Evolutionary conservation across 2,797 vertebrate species (phyloP).

Genomic region (Catamblyrhynchus diadema): DNA sequence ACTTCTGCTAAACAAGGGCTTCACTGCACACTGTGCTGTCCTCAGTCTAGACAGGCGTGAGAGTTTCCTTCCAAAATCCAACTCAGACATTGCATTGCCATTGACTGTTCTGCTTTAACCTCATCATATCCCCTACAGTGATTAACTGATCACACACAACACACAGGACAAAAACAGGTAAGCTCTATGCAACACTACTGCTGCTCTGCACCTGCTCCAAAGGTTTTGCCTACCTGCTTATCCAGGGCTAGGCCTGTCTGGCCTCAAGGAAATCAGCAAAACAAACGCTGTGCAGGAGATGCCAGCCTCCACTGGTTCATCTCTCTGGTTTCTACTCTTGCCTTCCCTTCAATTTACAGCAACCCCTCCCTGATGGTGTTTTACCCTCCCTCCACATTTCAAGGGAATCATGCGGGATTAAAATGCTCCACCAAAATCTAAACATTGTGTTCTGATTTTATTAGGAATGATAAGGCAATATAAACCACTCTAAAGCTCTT

Average conservation of each 20-base stretch:
- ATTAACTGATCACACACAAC: background rate
- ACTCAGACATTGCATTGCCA: background rate
- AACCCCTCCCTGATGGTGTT: accelerated
- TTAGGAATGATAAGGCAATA: background rate
- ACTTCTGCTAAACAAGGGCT: background rate
- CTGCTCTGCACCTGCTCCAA: background rate
- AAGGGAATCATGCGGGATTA: background rate
- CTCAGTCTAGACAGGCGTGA: background rate
- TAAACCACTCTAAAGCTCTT: background rate
- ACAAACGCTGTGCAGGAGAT: background rate
- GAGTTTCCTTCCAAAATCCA: background rate
- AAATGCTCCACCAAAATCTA: background rate
- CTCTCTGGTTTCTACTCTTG: background rate
- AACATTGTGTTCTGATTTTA: conserved; percentile 13
- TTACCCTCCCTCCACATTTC: background rate
- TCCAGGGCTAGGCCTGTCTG: background rate
- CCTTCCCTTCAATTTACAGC: background rate
- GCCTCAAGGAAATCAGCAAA: background rate
- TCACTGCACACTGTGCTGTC: background rate
- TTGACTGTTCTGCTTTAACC: background rate
- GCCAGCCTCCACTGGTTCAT: background rate
- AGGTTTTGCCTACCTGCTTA: background rate
- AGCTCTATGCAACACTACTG: background rate
- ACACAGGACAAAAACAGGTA: accelerated
- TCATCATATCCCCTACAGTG: background rate